Evolutionary conservation across 2,113 vertebrate genomes (phyloP).

Genomic region (Aptenodytes patagonicus): DNA sequence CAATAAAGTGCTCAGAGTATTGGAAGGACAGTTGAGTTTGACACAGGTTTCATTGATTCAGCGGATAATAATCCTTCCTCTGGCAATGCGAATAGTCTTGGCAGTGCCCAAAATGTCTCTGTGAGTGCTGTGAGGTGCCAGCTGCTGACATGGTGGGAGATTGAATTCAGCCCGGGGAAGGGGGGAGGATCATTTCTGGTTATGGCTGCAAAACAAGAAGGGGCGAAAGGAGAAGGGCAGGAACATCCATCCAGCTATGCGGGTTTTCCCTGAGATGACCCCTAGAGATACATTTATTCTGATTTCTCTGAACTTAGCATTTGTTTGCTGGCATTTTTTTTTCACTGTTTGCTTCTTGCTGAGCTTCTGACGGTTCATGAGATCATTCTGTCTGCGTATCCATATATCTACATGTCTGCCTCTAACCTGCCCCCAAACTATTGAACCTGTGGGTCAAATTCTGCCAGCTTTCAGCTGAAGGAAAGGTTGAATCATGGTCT

Average conservation of each 20-base stretch:
- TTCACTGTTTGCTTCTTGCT: not conserved
- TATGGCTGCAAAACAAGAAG: not conserved
- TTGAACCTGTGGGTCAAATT: not conserved
- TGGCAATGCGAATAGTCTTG: slow-evolving; percentile 1
- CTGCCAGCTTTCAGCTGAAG: not conserved
- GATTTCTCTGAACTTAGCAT: not conserved
- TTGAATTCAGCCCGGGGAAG: not conserved
- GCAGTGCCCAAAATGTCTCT: slow-evolving; percentile 24
- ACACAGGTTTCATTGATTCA: slow-evolving; percentile 35
- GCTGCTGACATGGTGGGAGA: slow-evolving; percentile 21
- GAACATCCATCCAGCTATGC: not conserved
- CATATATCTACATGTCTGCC: not conserved
- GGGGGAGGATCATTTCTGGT: not conserved
- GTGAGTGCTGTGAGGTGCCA: slow-evolving; percentile 12
- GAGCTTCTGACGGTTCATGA: not conserved
- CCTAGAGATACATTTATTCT: not conserved
- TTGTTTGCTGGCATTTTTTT: not conserved
- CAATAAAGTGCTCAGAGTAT: not conserved
- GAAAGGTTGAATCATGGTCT: not conserved
- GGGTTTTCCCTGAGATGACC: not conserved
- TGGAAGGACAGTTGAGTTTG: slow-evolving; percentile 17
- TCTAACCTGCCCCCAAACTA: not conserved
- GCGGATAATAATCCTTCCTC: slow-evolving; percentile 8
- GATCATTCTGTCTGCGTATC: not conserved
- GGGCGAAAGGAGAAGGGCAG: not conserved